Evolutionary conservation across 2,797 vertebrate species (phyloP).

Genomic region (Melanotaenia trifasciata): DNA sequence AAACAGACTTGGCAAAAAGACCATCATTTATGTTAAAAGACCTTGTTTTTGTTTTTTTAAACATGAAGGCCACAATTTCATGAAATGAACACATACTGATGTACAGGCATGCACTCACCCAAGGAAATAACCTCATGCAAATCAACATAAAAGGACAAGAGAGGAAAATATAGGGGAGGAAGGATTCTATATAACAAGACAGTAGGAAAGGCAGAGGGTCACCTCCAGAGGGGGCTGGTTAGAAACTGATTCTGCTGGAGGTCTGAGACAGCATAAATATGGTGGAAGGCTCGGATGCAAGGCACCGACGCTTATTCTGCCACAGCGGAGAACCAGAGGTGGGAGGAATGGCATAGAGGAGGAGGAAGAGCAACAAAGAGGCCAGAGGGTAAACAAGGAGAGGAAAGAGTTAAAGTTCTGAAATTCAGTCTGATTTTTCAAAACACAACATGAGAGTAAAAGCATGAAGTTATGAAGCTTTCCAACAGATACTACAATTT

Average conservation of each 20-base stretch:
- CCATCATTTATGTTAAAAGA: not conserved
- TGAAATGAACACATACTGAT: not conserved
- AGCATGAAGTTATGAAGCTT: not conserved
- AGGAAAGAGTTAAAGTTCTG: slow-evolving; percentile 30
- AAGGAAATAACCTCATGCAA: slow-evolving; percentile 23
- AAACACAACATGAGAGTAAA: slow-evolving; percentile 5
- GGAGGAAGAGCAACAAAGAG: slow-evolving; percentile 69
- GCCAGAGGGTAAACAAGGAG: slow-evolving; percentile 29
- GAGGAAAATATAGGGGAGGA: slow-evolving; percentile 18
- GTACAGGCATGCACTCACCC: slow-evolving; percentile 32
- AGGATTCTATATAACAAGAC: not conserved
- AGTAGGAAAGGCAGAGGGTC: slow-evolving; percentile 63
- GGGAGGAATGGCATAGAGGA: slow-evolving; percentile 60
- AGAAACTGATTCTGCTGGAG: slow-evolving; percentile 98
- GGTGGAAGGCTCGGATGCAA: slow-evolving; percentile 97
- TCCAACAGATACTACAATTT: not conserved
- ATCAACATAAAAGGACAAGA: slow-evolving; percentile 54
- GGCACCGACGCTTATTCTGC: slow-evolving; percentile 92
- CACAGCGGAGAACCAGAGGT: slow-evolving; percentile 38
- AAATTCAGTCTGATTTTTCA: slow-evolving; percentile 7
- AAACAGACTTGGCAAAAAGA: slow-evolving; percentile 18
- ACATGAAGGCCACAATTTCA: not conserved
- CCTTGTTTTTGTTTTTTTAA: too few species aligned
- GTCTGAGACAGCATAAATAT: slow-evolving; percentile 99
- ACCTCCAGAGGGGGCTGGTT: slow-evolving; percentile 73